A percentile compares a stretch with the other conserved stretches of the same genome.
Conservation (phyloP, 2,797 vertebrate genomes). For the Meda fulgida region DNA sequence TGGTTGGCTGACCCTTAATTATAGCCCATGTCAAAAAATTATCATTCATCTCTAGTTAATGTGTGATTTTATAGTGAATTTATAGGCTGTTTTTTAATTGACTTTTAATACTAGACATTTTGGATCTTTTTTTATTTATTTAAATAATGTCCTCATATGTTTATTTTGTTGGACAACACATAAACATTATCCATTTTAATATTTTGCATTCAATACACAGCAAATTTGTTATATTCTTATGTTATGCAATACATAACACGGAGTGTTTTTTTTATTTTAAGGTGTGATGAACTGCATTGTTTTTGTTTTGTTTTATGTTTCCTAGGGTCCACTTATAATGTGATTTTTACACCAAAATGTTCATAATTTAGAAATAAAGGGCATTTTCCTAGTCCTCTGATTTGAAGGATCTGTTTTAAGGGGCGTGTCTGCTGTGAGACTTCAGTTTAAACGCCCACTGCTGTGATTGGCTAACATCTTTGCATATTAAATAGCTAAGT, state of each 20-base stretch:
- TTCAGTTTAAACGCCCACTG: too few relatives aligned
- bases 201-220: not conserved
- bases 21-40: not conserved
- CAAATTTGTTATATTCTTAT: not conserved
- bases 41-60: not conserved
- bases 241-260: not conserved
- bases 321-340: too few relatives aligned
- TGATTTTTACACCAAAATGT: too few relatives aligned
- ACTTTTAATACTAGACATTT: not conserved
- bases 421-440: too few relatives aligned
- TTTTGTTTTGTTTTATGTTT: too few relatives aligned
- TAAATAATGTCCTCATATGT: not conserved
- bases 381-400: too few relatives aligned
- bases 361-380: too few relatives aligned
- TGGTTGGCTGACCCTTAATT: not conserved
- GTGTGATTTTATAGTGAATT: constrained; percentile 8
- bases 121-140: not conserved
- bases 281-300: too few relatives aligned
- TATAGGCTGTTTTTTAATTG: not conserved
- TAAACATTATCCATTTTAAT: not conserved
- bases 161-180: not conserved
- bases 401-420: too few relatives aligned
- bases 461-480: too few relatives aligned
- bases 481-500: too few relatives aligned
- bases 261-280: not conserved